These are phyloP conservation scores for Tribolium castaneum DNA, from an alignment of 1,140 invertebrate genomes.

Conservation along the genomic window DNA sequence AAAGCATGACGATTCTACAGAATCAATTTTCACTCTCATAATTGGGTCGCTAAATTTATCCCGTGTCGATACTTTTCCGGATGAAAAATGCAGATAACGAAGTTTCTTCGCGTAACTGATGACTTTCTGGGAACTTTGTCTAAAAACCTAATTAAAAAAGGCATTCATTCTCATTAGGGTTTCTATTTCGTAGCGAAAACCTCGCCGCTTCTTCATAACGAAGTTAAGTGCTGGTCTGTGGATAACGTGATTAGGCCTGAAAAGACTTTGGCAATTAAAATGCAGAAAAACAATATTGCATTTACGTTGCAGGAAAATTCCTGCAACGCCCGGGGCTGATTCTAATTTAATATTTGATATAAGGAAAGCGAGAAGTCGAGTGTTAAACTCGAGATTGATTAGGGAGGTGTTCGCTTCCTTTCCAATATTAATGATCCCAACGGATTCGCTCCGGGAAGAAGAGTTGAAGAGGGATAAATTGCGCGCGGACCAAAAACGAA, in stretches of 20 bases:
- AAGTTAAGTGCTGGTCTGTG: not conserved
- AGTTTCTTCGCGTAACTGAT: not conserved
- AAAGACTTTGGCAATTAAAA: not conserved
- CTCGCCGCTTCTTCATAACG: conserved; percentile 7
- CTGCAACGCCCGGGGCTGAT: not conserved
- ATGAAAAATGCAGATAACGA: not conserved
- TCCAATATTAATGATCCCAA: conserved; percentile 29
- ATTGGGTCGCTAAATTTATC: not conserved
- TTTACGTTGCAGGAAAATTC: not conserved
- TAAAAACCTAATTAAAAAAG: conserved; percentile 23
- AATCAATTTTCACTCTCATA: conserved; percentile 5
- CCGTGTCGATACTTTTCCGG: not conserved
- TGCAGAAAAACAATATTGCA: not conserved
- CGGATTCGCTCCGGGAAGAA: conserved; percentile 4
- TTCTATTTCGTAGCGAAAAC: conserved; percentile 11
- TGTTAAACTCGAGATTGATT: conserved; percentile 32
- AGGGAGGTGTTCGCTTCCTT: conserved; percentile 18
- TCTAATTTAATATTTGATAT: conserved; percentile 24
- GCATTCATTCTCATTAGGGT: conserved; percentile 24
- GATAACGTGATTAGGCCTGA: not conserved
- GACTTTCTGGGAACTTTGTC: conserved; percentile 4
- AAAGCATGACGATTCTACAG: not conserved
- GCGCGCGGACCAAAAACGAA: not conserved
- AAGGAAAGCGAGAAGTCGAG: conserved; percentile 22
- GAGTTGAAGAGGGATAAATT: conserved; percentile 5